Evolutionary conservation across 2,797 vertebrate genomes (phyloP), one percentile per base, ranked within the genome.

Genomic region (Rhadinocentrus ornatus): DNA sequence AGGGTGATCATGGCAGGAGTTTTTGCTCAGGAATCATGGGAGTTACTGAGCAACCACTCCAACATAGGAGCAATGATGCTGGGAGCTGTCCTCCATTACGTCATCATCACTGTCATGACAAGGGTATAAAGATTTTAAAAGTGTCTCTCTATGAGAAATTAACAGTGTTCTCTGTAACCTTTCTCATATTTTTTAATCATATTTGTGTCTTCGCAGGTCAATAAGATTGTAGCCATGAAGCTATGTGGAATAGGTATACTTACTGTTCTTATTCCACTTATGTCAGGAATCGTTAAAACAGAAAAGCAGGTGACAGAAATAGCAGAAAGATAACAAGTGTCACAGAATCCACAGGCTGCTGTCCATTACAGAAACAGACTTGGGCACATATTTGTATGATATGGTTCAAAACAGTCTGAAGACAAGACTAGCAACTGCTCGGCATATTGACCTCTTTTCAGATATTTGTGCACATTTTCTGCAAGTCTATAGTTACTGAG

Each of bases 81-180:
- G 0, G 98, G 97, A 5, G 97, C 96, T 0, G 84, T 98, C 59
- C 76, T 97, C 65, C 97, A 99, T 89, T 99, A 96, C 62, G 0
- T 97, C 63, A 96, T 95, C 86, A 98, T 99, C 46, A 71, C 95
- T 56, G 20, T 95, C 92, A 97, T 98, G 97, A 97, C 94, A 56
- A 92, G 94, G 95, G 97, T 98, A 93, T 4, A n/a, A 6, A 2
- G 35, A 0, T 6, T 0, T 65, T 0, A 61, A 13, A 69, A 35
- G 18, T 69, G 16, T 34, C 15, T 56, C 27, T 57, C 16, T 32
- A 18, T 55, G 52, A 15, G 22, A 3, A 39, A 13, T 11, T 5
- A 3, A 37, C 46, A 0, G 27, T 24, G 18, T 2, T 58, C 11
- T 69, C 6, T 34, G 7, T 50, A 32, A 71, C 9, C 27, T 24